Conservation (phyloP, 2,113 vertebrate genomes). For the Mastomys coucha region DNA sequence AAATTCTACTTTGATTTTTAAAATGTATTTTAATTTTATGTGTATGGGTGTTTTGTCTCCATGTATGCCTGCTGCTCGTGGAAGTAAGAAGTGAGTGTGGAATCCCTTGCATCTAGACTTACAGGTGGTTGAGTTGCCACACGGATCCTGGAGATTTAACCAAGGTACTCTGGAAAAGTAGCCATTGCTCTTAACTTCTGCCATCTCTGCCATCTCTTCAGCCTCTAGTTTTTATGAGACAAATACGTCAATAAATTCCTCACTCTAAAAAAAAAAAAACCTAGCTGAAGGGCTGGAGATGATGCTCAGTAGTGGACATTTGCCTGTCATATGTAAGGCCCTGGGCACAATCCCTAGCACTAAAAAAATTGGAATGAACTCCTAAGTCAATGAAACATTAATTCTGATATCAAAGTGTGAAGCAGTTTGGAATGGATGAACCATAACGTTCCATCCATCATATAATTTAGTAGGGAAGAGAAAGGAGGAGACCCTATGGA, state of each 20-base stretch:
- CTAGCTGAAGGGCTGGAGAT: background rate
- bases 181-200: background rate
- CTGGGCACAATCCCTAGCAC: background rate
- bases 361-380: conserved; percentile 56
- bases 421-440: conserved; percentile 62
- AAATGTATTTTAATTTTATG: background rate
- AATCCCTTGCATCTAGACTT: background rate
- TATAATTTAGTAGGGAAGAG: background rate
- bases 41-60: background rate
- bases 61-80: background rate
- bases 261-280: background rate
- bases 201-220: background rate
- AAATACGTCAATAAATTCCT: conserved; percentile 15
- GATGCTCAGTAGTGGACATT: background rate
- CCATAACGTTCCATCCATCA: conserved; percentile 64
- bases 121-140: background rate
- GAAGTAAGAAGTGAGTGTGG: too few relatives aligned
- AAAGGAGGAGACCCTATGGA: background rate
- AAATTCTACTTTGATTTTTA: conserved; percentile 39
- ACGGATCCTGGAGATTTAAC: background rate
- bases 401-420: conserved; percentile 65
- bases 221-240: background rate
- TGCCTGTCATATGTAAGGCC: background rate
- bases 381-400: conserved; percentile 72
- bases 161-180: background rate